Evolutionary conservation across 2,797 vertebrate species (phyloP), one percentile per base, ranked within the genome.

Genomic region (Aplochiton taeniatus): DNA sequence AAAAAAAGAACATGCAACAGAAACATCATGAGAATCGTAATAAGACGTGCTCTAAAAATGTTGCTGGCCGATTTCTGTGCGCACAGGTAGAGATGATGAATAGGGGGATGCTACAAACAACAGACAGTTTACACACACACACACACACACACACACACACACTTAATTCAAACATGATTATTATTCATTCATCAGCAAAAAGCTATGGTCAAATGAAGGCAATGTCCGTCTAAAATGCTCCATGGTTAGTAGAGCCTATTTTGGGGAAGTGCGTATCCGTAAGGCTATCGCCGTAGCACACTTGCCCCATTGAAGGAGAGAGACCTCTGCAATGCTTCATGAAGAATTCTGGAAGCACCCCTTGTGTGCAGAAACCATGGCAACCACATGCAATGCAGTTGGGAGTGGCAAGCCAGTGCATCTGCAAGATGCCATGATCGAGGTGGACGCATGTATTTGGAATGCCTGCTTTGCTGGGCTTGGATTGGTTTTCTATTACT

Each of bases 371-470:
- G 41, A 48, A 58, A 43, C 64, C 64, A 66, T 66, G 64, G 49
- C 64, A 66, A 66, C 64, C 31, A 58, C 55, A 51, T 31, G 64
- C 61, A 58, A 55, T 43, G 46, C 20, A 9, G 14, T 46, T 48
- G 56, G 64, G 47, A 58, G 47, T 14, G 55, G 55, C 46, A 50
- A 58, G 55, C 8, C 20, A 61, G 19, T 41, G 45, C 19, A 45
- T 71, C 73, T 68, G 19, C 54, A 57, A 66, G 59, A 67, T 63
- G 43, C 16, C n/a, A 54, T 55, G 48, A 49, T 51, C 47, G 61
- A 44, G 20, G 56, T 45, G 42, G 14, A 19, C 10, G 19, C 41
- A 46, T 19, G 19, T 44, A 14, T 17, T 4, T 8, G 57, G 9
- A n/a, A 14, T n/a, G 57, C 4, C 14, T 18, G 4, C 10, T 8